Conservation (phyloP, 2,888 invertebrate genomes). For the Cerastoderma edule region DNA sequence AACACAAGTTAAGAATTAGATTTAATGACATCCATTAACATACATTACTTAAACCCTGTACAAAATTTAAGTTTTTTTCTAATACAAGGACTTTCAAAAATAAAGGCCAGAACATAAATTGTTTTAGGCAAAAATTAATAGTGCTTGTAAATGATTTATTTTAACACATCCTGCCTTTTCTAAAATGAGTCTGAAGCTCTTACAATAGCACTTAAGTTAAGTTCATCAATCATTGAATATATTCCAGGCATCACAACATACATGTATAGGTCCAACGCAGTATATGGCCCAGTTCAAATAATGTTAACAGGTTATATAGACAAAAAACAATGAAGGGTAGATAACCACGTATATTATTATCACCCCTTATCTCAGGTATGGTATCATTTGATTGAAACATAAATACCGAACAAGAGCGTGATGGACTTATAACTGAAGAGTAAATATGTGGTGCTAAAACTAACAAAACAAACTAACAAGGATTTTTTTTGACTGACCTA, state of each 20-base stretch:
- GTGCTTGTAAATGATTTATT: no score
- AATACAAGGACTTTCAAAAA: neutral
- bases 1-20: neutral
- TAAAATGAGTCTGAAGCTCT: neutral
- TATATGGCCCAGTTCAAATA: neutral
- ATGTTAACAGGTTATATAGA: neutral
- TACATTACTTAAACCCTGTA: neutral
- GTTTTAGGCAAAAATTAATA: no score
- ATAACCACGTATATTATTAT: neutral
- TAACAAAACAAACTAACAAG: no score
- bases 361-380: neutral
- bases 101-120: neutral
- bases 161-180: no score
- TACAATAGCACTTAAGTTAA: neutral
- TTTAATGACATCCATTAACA: neutral
- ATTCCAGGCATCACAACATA: neutral
- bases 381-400: neutral
- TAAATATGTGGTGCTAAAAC: no score
- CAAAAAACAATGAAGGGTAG: neutral
- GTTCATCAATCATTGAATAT: neutral
- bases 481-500: conserved; percentile 86
- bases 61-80: neutral
- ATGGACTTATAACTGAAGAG: no score
- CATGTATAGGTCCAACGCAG: neutral
- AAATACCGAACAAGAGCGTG: neutral